Base-by-base conservation (phyloP, 2,113 vertebrate species). In the Ursus arctos region DNA sequence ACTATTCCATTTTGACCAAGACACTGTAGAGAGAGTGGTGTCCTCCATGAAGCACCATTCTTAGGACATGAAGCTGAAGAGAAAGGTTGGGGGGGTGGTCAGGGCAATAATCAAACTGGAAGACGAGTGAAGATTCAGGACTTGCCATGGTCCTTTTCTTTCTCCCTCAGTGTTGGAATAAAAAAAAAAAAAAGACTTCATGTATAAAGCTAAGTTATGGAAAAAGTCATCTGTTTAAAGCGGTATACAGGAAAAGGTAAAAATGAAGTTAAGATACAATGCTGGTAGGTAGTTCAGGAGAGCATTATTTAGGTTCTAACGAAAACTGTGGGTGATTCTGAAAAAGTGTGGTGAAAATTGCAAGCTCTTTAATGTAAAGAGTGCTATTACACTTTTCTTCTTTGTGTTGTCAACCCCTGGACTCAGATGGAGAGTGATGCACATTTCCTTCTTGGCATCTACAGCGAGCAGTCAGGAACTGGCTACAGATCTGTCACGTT, bases 161-260 rank as follows among this genome's bases (percentile, higher is more conserved):
- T 10, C 11, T 2, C 0, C 47, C 22, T 5, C 7, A 11, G 8
- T 28, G 22, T 10, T 88, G 2, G 55, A 24, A 49, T 84, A 67
- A 53, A 43, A 43, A 69, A 69, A 51, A 40, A 81, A 28, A 83
- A 83, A 93, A 83, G 11, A 80, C 57, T 24, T 82, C 59, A 83
- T 4, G 22, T 67, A 43, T 67, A 76, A 92, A 22, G 26, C 22
- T 69, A 86, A 89, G 74, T 79, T 43, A 88, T 1, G 24, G 40
- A 83, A 83, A 80, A 83, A 69, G 26, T 65, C 59, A 49, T 59
- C 90, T 94, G 19, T 63, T 53, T 24, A 90, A 97, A 93, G 87
- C 0, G 7, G 63, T 43, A 59, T 1, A 61, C 1, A 94, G 33
- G 31, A 76, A 96, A 91, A 80, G n/a, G 67, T 12, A 94, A 90